These are phyloP conservation scores for Cryptophagus acutangulus DNA, from an alignment of 2,888 invertebrate species.

Conservation along the genomic window DNA sequence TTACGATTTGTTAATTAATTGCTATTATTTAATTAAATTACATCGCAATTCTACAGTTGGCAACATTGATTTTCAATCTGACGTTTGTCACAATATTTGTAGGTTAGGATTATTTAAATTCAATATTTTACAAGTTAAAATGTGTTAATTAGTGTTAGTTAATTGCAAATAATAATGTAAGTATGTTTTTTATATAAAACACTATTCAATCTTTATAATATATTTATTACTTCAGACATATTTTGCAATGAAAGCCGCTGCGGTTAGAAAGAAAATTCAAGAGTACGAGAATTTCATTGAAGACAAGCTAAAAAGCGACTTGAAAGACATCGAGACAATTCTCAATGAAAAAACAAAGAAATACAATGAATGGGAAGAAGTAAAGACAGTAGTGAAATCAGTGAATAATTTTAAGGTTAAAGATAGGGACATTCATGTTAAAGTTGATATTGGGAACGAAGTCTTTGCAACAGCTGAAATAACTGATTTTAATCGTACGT, in stretches of 20 bases:
- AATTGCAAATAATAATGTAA: too few species aligned
- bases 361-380: constrained; percentile 42
- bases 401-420: constrained; percentile 37
- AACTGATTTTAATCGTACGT: constrained; percentile 35
- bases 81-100: too few species aligned
- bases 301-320: constrained; percentile 41
- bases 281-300: constrained; percentile 43
- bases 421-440: constrained; percentile 35
- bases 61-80: too few species aligned
- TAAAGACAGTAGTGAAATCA: constrained; percentile 36
- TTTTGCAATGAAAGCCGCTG: constrained; percentile 13
- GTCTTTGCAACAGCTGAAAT: constrained; percentile 37
- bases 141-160: too few species aligned
- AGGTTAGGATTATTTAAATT: too few species aligned
- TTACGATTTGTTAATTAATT: too few species aligned
- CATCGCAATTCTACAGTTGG: too few species aligned
- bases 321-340: constrained; percentile 38
- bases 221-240: neutral
- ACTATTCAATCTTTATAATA: constrained; percentile 3
- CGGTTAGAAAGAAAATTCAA: constrained; percentile 35
- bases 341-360: constrained; percentile 33
- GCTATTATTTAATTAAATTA: too few species aligned
- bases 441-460: constrained; percentile 33
- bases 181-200: neutral
- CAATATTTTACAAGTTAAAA: too few species aligned